Conservation (phyloP, 2,113 vertebrate genomes). For the Galbula dea region DNA sequence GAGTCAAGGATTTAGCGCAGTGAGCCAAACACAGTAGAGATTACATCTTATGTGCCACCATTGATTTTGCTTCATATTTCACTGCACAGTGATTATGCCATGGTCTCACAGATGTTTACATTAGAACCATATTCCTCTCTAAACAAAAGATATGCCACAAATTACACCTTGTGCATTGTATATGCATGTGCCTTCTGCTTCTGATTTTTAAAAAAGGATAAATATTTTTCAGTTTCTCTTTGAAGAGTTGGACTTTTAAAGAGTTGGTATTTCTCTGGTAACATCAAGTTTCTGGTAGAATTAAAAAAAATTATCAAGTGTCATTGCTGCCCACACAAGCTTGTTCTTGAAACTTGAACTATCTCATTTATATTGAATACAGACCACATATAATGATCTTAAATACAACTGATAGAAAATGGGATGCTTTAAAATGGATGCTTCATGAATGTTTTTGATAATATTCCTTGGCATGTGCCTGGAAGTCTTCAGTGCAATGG, state of each 20-base stretch:
- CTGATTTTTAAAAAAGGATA: background rate
- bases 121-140: slow-evolving; percentile 10
- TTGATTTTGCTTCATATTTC: slow-evolving; percentile 72
- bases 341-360: background rate
- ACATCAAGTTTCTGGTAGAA: background rate
- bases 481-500: background rate
- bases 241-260: background rate
- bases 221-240: background rate
- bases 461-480: background rate
- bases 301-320: background rate
- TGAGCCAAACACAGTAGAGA: slow-evolving; percentile 72
- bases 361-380: background rate
- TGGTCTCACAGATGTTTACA: slow-evolving; percentile 49
- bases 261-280: background rate
- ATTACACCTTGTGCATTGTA: background rate
- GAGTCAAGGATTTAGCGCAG: slow-evolving; percentile 75
- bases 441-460: background rate
- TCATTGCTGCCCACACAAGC: background rate
- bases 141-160: background rate
- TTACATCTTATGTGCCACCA: slow-evolving; percentile 62
- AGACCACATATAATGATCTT: background rate
- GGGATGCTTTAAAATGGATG: background rate
- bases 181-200: background rate
- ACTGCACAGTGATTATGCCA: slow-evolving; percentile 43
- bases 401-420: background rate